Evolutionary conservation across 2,888 invertebrate species (phyloP), one percentile per base, ranked within the genome.

Genomic region (Opisthograptis luteolata): DNA sequence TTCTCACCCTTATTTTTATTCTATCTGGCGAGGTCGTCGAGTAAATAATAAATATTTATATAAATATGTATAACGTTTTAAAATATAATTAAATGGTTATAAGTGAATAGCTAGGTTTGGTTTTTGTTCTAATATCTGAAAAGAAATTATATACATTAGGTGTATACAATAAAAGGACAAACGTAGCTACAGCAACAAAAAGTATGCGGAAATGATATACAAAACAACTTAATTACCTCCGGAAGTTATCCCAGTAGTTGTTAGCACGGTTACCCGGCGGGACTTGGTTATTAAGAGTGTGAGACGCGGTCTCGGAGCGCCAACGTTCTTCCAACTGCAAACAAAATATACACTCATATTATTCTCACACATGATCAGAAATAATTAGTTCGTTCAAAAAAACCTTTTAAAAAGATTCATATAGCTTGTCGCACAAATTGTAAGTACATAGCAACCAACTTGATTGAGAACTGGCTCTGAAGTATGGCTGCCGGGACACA

Each of bases 221-320:
- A 34, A 10, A 2, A 2, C 2, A 17, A n/a, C n/a, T n/a, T 39
- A 13, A 4, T 40, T 94, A 96, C 96, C 97, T 97, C 89, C 96
- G 91, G 81, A 97, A 97, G 86, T 97, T 97, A 79, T 97, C 97
- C 96, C 96, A 97, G 84, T 97, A 97, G 87, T 97, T 97, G 82
- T 97, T 97, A 45, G 97, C 96, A 60, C 97, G 92, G 82, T 96
- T 96, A 17, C 97, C 97, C 22, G 97, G 97, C 25, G 96, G 95
- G 42, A 97, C 97, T 89, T 97, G 96, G 81, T 97, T 97, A 83
- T 97, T 97, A 31, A 97, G 91, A 0, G 95, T 94, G 61, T 90
- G 93, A 64, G 89, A 87, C 10, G 86, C 88, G 0, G 79, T 85
- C 44, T 88, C 90, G 0, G 73, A 81, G 1, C 90, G 83, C 90